Conservation (phyloP, 92 coral and sea anemone species). For the Phenganax subtilis region DNA sequence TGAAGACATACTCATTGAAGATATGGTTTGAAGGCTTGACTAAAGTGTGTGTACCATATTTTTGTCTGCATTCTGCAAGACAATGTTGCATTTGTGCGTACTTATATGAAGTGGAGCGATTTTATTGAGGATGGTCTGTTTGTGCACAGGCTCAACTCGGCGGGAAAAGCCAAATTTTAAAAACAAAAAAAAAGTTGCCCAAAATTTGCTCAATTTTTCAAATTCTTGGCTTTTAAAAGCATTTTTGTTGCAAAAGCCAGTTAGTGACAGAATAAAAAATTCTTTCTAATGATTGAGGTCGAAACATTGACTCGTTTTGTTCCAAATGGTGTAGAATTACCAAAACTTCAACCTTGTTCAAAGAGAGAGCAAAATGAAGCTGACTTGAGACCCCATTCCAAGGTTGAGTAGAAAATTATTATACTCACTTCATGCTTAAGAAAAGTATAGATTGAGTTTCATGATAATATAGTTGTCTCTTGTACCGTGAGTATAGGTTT, state of each 20-base stretch:
- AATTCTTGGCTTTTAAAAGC: neutral
- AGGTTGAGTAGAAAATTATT: neutral
- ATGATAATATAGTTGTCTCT: no score
- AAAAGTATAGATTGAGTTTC: neutral
- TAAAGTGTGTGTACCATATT: neutral
- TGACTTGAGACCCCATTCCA: neutral
- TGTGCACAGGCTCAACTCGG: neutral
- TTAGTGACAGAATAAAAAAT: neutral
- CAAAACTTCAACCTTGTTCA: conserved; percentile 53
- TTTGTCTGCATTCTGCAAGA: neutral
- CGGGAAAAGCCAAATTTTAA: neutral
- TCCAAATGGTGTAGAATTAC: conserved; percentile 58
- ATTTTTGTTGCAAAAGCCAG: neutral
- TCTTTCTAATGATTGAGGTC: conserved; percentile 46
- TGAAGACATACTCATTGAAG: neutral
- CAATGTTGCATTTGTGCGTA: neutral
- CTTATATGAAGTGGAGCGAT: neutral
- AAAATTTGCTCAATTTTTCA: neutral
- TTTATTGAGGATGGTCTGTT: neutral
- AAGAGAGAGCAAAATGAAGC: neutral
- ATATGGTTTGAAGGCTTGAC: neutral
- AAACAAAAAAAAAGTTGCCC: neutral
- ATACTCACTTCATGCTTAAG: neutral
- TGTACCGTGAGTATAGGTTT: no score
- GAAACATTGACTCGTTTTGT: conserved; percentile 46